Percentiles rank a stretch among this genome's conserved stretches.
These are phyloP conservation scores for Sturnus vulgaris DNA, from an alignment of 2,113 vertebrate species.

Conservation along the genomic window DNA sequence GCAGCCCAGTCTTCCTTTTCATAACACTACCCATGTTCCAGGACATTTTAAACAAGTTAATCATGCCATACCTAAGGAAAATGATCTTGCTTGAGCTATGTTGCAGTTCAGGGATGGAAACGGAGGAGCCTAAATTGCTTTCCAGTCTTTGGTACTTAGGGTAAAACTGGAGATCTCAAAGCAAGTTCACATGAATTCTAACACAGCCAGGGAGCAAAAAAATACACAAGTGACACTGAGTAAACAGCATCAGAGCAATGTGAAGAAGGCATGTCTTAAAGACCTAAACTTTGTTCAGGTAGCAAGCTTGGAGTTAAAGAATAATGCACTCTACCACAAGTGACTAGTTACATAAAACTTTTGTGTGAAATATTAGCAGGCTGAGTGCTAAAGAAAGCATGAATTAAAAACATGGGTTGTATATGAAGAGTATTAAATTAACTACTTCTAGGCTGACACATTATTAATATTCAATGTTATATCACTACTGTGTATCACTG, in stretches of 20 bases:
- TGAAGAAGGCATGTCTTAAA: neutral
- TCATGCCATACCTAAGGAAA: neutral
- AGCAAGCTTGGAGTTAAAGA: neutral
- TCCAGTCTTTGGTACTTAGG: neutral
- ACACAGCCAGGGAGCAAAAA: neutral
- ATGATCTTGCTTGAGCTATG: neutral
- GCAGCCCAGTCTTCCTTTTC: neutral
- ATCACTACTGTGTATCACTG: neutral
- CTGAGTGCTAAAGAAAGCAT: neutral
- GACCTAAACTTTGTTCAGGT: neutral
- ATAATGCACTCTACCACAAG: neutral
- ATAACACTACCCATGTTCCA: neutral
- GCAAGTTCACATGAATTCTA: neutral
- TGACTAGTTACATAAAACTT: neutral
- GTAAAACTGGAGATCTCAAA: neutral
- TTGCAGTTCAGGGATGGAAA: neutral
- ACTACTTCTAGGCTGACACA: neutral
- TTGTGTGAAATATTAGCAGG: neutral
- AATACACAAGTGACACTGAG: neutral
- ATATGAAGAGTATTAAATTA: neutral
- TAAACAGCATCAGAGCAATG: neutral
- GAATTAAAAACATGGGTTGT: neutral
- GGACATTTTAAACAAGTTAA: neutral
- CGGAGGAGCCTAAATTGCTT: neutral
- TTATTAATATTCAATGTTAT: neutral